These are phyloP conservation scores for Pluvialis apricaria DNA, from an alignment of 2,113 vertebrate genomes.

Conservation along the genomic window DNA sequence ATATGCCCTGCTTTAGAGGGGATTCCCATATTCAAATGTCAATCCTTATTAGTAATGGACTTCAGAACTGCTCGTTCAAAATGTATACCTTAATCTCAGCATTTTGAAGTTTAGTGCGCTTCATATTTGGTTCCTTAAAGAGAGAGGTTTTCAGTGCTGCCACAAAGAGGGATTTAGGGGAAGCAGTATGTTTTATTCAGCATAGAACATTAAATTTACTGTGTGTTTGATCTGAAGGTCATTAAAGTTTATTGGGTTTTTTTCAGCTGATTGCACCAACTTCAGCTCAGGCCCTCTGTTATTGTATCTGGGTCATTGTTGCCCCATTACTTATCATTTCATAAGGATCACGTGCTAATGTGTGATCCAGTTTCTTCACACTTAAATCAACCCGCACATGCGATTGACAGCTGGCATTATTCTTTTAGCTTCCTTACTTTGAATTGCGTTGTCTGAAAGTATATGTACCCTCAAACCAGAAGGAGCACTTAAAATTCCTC, in stretches of 20 bases:
- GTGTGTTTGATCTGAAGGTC: neutral
- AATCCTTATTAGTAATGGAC: neutral
- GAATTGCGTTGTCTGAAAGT: neutral
- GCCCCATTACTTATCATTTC: neutral
- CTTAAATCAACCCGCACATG: neutral
- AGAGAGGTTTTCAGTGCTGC: neutral
- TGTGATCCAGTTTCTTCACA: neutral
- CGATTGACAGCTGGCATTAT: neutral
- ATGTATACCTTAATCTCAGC: neutral
- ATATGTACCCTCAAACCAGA: neutral
- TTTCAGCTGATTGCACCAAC: neutral
- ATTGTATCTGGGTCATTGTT: neutral
- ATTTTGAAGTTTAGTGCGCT: neutral
- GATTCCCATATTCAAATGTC: neutral
- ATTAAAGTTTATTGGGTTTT: neutral
- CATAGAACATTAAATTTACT: neutral
- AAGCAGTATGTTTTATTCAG: neutral
- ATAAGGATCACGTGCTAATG: neutral
- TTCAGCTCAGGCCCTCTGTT: neutral
- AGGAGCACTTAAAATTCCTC: neutral
- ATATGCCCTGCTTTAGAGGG: neutral
- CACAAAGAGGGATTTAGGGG: neutral
- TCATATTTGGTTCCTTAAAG: neutral
- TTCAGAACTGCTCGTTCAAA: neutral
- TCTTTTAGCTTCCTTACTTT: neutral